phyloP scores from a whole-genome alignment of 2,113 vertebrate genomes.

The Nipponia nippon region DNA sequence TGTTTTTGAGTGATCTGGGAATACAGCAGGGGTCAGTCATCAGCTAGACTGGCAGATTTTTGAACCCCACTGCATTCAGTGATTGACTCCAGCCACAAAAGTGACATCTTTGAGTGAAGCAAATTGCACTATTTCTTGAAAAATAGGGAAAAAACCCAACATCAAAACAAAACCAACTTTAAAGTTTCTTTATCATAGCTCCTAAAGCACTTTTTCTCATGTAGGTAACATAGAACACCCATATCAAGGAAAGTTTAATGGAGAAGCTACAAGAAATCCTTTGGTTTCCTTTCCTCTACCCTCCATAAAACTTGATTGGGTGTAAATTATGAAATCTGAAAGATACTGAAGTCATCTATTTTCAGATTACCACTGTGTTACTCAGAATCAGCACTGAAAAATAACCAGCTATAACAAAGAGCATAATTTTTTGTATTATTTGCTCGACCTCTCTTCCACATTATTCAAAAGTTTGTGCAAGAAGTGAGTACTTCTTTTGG shows the following conservation, averaged over 20 bases:
- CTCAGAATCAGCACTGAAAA: neutral
- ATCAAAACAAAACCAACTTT: neutral
- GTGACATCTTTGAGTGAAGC: neutral
- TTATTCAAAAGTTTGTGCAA: neutral
- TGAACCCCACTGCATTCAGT: neutral
- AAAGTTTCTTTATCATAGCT: neutral
- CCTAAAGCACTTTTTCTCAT: neutral
- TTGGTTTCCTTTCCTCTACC: neutral
- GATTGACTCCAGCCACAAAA: neutral
- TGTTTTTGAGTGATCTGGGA: neutral
- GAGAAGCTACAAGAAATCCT: neutral
- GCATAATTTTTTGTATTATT: neutral
- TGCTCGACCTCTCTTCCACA: neutral
- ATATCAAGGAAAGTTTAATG: neutral
- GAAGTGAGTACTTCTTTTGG: neutral
- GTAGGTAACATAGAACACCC: neutral
- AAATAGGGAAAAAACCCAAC: fast-evolving
- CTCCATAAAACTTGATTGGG: fast-evolving
- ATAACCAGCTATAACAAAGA: neutral
- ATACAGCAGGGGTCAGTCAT: neutral
- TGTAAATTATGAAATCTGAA: neutral
- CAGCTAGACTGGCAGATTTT: neutral
- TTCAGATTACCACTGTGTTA: neutral
- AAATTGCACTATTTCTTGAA: neutral
- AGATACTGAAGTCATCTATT: neutral